Percentiles rank a stretch among this genome's conserved stretches.
phyloP scores from a whole-genome alignment of 1,140 invertebrate species.

The Leguminivora glycinivorella region DNA sequence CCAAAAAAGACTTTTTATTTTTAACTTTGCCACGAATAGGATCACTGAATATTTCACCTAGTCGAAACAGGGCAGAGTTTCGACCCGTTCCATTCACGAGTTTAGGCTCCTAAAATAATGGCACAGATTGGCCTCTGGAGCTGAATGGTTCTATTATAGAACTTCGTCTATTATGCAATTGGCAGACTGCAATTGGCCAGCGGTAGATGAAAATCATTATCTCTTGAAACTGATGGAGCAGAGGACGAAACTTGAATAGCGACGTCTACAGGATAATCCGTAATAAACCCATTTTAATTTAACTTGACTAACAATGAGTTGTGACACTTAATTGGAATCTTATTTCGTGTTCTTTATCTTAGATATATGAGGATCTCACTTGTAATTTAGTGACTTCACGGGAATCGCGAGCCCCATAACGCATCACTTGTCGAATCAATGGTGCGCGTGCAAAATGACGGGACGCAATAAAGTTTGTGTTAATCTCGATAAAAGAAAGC shows the following conservation, averaged over 20 bases:
- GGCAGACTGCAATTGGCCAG: conserved; percentile 52
- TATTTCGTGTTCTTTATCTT: too few relatives aligned
- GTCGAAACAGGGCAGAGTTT: conserved; percentile 27
- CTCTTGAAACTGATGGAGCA: conserved; percentile 48
- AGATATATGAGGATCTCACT: too few relatives aligned
- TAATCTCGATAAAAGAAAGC: conserved; percentile 15
- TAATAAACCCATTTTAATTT: neutral
- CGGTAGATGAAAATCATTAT: conserved; percentile 70
- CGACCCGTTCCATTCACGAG: conserved; percentile 35
- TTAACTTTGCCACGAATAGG: conserved; percentile 34
- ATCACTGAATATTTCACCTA: conserved; percentile 39
- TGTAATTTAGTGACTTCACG: neutral
- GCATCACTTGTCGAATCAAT: neutral
- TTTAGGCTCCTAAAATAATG: conserved; percentile 52
- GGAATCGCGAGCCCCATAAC: neutral
- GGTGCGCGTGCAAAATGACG: neutral
- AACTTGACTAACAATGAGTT: too few relatives aligned
- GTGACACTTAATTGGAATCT: too few relatives aligned
- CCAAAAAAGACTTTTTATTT: conserved; percentile 20
- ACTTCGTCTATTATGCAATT: conserved; percentile 69
- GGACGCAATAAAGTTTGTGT: neutral
- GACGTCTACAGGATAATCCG: neutral
- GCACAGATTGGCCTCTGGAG: conserved; percentile 50
- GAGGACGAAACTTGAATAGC: conserved; percentile 36
- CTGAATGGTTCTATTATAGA: conserved; percentile 66